Conservation (phyloP, 30 jellyfish, hydroid and myxozoan species). For the Turritopsis dohrnii region DNA sequence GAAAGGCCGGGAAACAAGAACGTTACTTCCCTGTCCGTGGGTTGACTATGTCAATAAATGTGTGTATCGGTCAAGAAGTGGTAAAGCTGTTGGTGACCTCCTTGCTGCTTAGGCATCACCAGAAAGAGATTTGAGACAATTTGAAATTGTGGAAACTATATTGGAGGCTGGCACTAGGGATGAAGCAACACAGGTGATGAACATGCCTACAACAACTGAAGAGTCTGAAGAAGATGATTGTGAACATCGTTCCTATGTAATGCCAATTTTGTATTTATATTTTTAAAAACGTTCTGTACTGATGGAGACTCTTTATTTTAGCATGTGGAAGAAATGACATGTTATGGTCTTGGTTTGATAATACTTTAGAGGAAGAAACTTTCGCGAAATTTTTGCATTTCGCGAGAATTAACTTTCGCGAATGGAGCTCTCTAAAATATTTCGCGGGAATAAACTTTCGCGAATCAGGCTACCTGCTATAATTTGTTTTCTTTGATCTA, state of each 20-base stretch:
- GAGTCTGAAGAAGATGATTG: neutral
- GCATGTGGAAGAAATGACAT: too few species aligned
- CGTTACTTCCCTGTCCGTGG: neutral
- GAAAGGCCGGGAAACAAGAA: neutral
- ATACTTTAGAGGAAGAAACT: too few species aligned
- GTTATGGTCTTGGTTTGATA: too few species aligned
- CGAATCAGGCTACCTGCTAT: too few species aligned
- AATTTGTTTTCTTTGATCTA: too few species aligned
- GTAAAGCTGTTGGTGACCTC: neutral
- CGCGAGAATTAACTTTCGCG: too few species aligned
- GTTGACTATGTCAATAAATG: neutral
- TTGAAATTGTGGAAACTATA: neutral
- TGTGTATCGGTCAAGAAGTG: neutral
- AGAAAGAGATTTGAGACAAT: neutral
- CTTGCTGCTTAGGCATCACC: neutral
- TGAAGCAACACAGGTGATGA: neutral
- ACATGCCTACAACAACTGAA: neutral
- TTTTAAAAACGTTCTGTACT: too few species aligned
- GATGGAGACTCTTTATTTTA: too few species aligned
- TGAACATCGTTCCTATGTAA: neutral
- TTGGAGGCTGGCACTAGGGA: neutral
- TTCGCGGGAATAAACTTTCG: too few species aligned
- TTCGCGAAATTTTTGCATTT: too few species aligned
- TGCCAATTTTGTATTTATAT: too few species aligned
- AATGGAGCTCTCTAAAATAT: too few species aligned